These are phyloP conservation scores for Exephanes ischioxanthus DNA, from an alignment of 2,888 invertebrate species.

Conservation along the genomic window DNA sequence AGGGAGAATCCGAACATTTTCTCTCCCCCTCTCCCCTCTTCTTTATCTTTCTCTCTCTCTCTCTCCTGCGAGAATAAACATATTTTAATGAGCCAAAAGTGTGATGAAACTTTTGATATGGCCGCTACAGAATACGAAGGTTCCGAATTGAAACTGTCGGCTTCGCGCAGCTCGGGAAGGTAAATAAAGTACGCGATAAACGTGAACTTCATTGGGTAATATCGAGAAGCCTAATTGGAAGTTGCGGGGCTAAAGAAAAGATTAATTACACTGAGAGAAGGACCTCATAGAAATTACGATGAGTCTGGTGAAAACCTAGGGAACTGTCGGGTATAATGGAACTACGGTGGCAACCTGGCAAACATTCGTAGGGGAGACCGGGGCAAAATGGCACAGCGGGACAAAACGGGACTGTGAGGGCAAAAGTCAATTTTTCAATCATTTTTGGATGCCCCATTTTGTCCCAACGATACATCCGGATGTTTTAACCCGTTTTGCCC, in stretches of 20 bases:
- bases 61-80: conserved; percentile 16
- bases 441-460: no score
- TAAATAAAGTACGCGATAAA: background rate
- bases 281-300: no score
- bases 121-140: conserved; percentile 26
- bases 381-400: no score
- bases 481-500: no score
- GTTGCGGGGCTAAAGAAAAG: background rate
- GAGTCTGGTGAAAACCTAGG: no score
- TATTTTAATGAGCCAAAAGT: conserved; percentile 14
- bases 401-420: no score
- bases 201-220: background rate
- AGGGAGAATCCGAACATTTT: conserved; percentile 5
- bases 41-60: background rate
- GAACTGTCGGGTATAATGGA: no score
- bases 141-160: background rate
- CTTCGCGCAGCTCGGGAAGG: background rate
- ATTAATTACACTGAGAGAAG: background rate
- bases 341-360: no score
- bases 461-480: no score
- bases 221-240: background rate
- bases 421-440: no score
- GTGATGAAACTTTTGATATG: background rate
- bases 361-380: no score
- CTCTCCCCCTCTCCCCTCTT: background rate